Evolutionary conservation across 2,797 vertebrate species (phyloP).

Genomic region (Macropodus opercularis): DNA sequence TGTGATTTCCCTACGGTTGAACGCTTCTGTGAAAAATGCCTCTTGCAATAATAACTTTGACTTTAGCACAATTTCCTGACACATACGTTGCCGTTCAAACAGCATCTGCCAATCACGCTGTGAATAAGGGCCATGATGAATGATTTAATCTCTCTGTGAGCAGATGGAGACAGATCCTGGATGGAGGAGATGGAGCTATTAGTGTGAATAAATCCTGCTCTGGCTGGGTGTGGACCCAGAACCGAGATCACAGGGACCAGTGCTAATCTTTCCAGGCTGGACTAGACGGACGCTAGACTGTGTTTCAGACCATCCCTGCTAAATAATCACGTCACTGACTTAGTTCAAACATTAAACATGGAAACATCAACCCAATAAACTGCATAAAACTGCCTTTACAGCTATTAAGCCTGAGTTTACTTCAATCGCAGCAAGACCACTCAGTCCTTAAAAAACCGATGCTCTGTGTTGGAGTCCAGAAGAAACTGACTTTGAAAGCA

Average conservation of each 20-base stretch:
- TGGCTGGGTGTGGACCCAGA: slow-evolving; percentile 20
- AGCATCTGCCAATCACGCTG: slow-evolving; percentile 24
- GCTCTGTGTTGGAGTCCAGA: slow-evolving; percentile 3
- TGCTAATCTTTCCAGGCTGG: slow-evolving; percentile 28
- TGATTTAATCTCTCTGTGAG: slow-evolving; percentile 16
- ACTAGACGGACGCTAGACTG: no score
- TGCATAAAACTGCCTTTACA: neutral
- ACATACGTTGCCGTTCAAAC: slow-evolving; percentile 10
- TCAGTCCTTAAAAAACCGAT: neutral
- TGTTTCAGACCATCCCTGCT: no score
- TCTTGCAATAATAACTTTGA: neutral
- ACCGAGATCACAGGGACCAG: slow-evolving; percentile 1
- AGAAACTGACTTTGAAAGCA: slow-evolving; percentile 8
- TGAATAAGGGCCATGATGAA: slow-evolving; percentile 14
- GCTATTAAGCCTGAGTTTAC: neutral
- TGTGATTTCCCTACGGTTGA: neutral
- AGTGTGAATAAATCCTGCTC: slow-evolving; percentile 4
- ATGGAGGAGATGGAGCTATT: slow-evolving; percentile 37
- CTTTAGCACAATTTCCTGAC: neutral
- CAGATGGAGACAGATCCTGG: slow-evolving; percentile 40
- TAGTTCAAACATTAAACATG: no score
- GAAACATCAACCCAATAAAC: no score
- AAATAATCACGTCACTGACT: no score
- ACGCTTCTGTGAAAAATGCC: neutral
- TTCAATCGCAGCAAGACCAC: neutral